These are phyloP conservation scores for Fundulus diaphanus DNA, from an alignment of 2,797 vertebrate species.

Conservation along the genomic window DNA sequence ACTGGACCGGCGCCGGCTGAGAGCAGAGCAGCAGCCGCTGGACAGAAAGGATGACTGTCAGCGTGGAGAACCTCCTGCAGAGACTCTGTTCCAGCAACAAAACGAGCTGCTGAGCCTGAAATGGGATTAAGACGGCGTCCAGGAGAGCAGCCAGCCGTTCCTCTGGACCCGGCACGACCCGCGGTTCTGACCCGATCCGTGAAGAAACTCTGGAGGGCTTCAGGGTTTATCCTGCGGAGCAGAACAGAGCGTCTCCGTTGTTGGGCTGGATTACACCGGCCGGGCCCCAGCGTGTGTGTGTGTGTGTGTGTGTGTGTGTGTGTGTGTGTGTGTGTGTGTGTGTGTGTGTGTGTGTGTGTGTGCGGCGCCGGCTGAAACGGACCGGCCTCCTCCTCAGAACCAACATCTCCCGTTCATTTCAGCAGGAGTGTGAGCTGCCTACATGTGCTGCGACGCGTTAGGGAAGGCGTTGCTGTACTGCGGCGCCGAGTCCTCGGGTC, in stretches of 20 bases:
- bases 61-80: background rate
- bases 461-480: constrained; percentile 92
- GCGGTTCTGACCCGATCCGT: background rate
- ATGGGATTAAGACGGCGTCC: background rate
- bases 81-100: background rate
- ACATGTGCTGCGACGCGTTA: constrained; percentile 98
- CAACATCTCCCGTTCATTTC: too few relatives aligned
- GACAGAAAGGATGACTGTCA: background rate
- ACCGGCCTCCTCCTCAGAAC: background rate
- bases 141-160: background rate
- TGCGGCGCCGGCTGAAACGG: too few relatives aligned
- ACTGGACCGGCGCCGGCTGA: background rate
- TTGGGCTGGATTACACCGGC: constrained; percentile 46
- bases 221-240: constrained; percentile 35
- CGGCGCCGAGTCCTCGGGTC: constrained; percentile 92
- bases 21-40: background rate
- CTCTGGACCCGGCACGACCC: background rate
- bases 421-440: constrained; percentile 57
- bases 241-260: constrained; percentile 44
- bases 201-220: constrained; percentile 14
- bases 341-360: background rate
- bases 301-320: constrained; percentile 10
- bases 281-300: constrained; percentile 13
- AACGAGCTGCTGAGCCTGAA: background rate
- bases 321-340: constrained; percentile 6